Conservation (phyloP, 2,888 invertebrate species). For the Linhomoeus sp. region DNA sequence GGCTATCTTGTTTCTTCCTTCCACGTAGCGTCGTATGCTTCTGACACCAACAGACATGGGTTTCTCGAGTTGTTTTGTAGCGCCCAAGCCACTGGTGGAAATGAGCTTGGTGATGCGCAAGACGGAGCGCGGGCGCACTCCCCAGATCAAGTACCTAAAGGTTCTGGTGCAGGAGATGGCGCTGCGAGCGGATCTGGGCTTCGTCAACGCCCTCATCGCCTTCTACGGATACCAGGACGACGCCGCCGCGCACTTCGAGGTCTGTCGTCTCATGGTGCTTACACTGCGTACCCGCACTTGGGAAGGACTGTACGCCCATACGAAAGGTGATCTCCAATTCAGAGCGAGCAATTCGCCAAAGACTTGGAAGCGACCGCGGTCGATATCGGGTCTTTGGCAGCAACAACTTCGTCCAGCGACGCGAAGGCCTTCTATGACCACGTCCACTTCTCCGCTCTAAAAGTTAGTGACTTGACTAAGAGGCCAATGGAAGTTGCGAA, state of each 20-base stretch:
- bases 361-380: slow-evolving; percentile 51
- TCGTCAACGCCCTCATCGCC: slow-evolving; percentile 60
- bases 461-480: slow-evolving; percentile 51
- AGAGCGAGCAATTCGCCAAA: slow-evolving; percentile 50
- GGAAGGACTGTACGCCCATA: too few relatives aligned
- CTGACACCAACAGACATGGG: too few relatives aligned
- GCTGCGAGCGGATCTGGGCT: slow-evolving; percentile 74
- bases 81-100: slow-evolving; percentile 80
- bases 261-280: too few relatives aligned
- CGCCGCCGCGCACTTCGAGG: too few relatives aligned
- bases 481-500: too few relatives aligned
- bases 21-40: too few relatives aligned
- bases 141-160: slow-evolving; percentile 82
- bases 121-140: slow-evolving; percentile 57
- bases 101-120: slow-evolving; percentile 72
- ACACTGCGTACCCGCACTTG: too few relatives aligned
- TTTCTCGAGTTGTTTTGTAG: slow-evolving; percentile 34
- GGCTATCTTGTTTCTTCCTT: too few relatives aligned
- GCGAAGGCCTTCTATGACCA: slow-evolving; percentile 88
- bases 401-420: slow-evolving; percentile 52
- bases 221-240: slow-evolving; percentile 39
- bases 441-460: slow-evolving; percentile 80
- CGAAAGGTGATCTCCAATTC: too few relatives aligned
- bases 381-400: slow-evolving; percentile 53
- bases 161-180: slow-evolving; percentile 89